These are phyloP conservation scores for Paraplagusia blochii DNA, from an alignment of 2,113 vertebrate species.

Conservation along the genomic window DNA sequence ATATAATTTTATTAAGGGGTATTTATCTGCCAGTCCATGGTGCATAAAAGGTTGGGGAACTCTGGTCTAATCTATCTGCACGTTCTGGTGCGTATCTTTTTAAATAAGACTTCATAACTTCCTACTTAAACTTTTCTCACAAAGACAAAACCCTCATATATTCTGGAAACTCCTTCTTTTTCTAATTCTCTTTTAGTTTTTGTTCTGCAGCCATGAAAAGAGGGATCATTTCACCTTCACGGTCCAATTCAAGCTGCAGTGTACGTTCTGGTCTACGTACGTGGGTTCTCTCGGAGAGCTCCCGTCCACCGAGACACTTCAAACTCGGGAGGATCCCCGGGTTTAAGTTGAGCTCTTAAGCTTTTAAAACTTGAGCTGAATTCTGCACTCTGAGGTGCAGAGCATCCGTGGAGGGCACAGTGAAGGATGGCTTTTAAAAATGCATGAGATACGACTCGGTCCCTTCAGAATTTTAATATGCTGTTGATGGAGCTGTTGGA, in stretches of 20 bases:
- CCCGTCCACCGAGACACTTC: conserved; percentile 18
- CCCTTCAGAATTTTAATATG: conserved; percentile 3
- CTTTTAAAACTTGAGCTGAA: conserved; percentile 25
- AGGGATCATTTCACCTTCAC: not conserved
- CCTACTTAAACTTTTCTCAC: too few relatives aligned
- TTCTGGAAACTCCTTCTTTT: too few relatives aligned
- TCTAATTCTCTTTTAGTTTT: too few relatives aligned
- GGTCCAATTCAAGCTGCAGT: not conserved
- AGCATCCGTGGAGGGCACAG: conserved; percentile 10
- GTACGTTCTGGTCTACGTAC: too few relatives aligned
- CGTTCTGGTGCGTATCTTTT: too few relatives aligned
- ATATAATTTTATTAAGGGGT: too few relatives aligned
- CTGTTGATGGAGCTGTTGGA: conserved; percentile 1
- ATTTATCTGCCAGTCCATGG: too few relatives aligned
- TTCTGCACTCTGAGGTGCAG: not conserved
- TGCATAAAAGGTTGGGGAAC: too few relatives aligned
- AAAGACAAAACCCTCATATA: too few relatives aligned
- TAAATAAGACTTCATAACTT: too few relatives aligned
- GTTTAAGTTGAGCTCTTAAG: conserved; percentile 17
- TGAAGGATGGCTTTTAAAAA: conserved; percentile 31
- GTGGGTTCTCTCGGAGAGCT: conserved; percentile 17
- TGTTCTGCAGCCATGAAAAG: too few relatives aligned
- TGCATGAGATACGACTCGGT: conserved; percentile 20
- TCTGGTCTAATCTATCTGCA: too few relatives aligned
- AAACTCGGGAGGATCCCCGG: conserved; percentile 12